Conservation (phyloP, 2,113 vertebrate species). For the Gorilla gorilla region DNA sequence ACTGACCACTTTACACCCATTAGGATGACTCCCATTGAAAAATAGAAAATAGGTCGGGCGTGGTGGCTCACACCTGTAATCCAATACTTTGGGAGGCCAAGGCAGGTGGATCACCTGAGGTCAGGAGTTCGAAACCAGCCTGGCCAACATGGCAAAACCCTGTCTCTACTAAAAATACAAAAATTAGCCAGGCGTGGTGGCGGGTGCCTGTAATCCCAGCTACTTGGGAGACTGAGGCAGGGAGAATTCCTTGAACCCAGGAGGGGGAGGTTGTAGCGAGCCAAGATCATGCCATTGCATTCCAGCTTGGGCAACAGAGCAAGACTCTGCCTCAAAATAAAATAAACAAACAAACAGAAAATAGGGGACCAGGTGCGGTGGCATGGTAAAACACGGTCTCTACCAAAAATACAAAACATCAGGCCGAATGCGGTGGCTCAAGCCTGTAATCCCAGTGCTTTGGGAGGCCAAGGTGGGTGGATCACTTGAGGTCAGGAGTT, state of each 20-base stretch:
- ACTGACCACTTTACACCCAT: not conserved
- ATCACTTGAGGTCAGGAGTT: not conserved
- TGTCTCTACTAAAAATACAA: too few relatives aligned
- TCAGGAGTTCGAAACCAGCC: too few relatives aligned
- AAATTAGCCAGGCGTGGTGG: too few relatives aligned
- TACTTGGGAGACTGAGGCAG: too few relatives aligned
- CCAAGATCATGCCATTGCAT: too few relatives aligned
- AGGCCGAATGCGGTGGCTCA: not conserved
- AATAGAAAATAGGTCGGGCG: not conserved
- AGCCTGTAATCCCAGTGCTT: not conserved
- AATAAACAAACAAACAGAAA: not conserved
- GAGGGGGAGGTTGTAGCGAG: too few relatives aligned
- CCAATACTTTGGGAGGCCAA: not conserved
- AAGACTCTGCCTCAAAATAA: not conserved
- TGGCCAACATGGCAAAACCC: too few relatives aligned
- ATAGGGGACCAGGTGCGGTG: too few relatives aligned
- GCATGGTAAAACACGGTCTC: too few relatives aligned
- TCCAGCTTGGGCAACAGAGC: not conserved
- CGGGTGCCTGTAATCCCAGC: too few relatives aligned
- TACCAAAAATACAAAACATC: not conserved
- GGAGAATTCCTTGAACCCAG: too few relatives aligned
- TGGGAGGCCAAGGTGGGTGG: not conserved
- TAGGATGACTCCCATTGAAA: too few relatives aligned
- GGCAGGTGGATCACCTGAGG: not conserved
- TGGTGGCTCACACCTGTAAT: not conserved